Conservation (phyloP, 2,113 vertebrate genomes). For the Oncorhynchus mykiss region DNA sequence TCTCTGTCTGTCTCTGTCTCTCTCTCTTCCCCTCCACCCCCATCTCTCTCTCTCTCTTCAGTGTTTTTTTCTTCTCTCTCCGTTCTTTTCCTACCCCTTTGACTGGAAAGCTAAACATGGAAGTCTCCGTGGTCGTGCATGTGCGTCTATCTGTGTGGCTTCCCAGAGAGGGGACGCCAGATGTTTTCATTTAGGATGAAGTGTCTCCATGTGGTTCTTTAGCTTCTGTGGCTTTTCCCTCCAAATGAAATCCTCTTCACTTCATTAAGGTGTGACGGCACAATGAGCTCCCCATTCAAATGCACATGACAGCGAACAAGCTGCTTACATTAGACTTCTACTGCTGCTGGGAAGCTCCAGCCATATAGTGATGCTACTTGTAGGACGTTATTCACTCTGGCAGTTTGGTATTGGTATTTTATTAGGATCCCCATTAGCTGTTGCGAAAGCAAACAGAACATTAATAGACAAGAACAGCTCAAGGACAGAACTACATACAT, state of each 20-base stretch:
- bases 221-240: conserved; percentile 10
- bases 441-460: too few relatives aligned
- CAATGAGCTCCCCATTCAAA: conserved; percentile 47
- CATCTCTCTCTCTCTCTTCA: too few relatives aligned
- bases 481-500: too few relatives aligned
- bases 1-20: too few relatives aligned
- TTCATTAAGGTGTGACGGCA: conserved; percentile 53
- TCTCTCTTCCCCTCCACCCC: too few relatives aligned
- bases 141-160: not conserved
- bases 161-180: conserved; percentile 30
- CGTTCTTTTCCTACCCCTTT: not conserved
- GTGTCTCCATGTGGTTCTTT: conserved; percentile 50
- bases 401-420: not conserved
- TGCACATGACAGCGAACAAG: not conserved
- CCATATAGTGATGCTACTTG: too few relatives aligned
- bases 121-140: not conserved
- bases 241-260: conserved; percentile 57
- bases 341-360: too few relatives aligned
- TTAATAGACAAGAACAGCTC: too few relatives aligned
- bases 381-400: not conserved
- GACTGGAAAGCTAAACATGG: not conserved
- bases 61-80: too few relatives aligned
- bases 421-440: too few relatives aligned
- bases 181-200: conserved; percentile 58
- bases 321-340: not conserved